A percentile compares a stretch with the other conserved stretches of the same genome.
These are phyloP conservation scores for Pitangus sulphuratus DNA, from an alignment of 2,797 vertebrate genomes.

Conservation along the genomic window DNA sequence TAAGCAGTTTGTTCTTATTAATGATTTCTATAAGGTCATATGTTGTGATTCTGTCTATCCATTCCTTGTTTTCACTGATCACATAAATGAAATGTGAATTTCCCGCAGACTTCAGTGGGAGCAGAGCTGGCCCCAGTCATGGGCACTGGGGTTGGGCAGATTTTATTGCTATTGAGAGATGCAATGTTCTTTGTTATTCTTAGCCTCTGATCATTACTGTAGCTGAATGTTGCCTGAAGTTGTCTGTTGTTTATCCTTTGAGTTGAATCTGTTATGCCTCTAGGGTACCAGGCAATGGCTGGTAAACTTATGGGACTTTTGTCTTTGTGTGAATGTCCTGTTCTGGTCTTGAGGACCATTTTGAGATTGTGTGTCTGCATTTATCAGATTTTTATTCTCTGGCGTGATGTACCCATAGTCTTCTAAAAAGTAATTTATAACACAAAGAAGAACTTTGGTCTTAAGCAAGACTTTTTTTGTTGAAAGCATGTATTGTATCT, in stretches of 20 bases:
- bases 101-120: not conserved
- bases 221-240: not conserved
- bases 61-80: not conserved
- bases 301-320: constrained; percentile 9
- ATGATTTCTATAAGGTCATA: not conserved
- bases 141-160: not conserved
- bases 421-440: not conserved
- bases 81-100: not conserved
- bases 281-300: not conserved
- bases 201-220: not conserved
- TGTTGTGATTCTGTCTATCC: not conserved
- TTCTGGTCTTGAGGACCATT: not conserved
- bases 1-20: not conserved
- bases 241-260: not conserved
- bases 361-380: not conserved
- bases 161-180: not conserved
- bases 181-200: constrained; percentile 46
- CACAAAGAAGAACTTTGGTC: not conserved
- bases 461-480: not conserved
- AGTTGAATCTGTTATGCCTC: not conserved
- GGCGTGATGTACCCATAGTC: not conserved
- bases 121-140: not conserved
- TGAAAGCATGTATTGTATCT: not conserved
- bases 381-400: not conserved
- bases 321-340: not conserved